Base-by-base conservation (phyloP, 1,140 invertebrate species). In the Drosophila subobscura region DNA sequence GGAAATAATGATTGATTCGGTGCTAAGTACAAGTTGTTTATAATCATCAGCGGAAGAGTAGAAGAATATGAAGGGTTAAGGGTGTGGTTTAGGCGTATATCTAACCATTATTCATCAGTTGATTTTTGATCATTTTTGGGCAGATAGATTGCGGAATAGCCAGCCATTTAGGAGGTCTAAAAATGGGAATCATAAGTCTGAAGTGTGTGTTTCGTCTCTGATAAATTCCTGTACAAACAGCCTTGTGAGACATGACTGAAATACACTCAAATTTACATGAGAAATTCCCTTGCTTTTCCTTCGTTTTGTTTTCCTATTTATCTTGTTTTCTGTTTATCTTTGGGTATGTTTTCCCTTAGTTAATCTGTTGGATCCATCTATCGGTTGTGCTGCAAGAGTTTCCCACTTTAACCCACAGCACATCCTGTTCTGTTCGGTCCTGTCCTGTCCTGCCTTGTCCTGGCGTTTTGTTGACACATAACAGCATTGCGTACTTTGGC, bases 1-100 rank as follows among this genome's bases (percentile, higher is more conserved):
- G 16, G 16, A 20, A 20, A 20, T 20, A 20, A 81, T 61, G 56
- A 77, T 81, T 81, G 49, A 70, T 81, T 49, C 61, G 81, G 67
- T 80, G 72, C 49, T 80, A 81, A 80, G 77, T 80, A 72, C 53
- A 76, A 72, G 41, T 77, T 63, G 46, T 72, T 72, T 76, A 47
- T 33, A 22, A 47, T 27, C 5, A 37, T 12, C 4, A 20, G 29
- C 41, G 12, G 25, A 27, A 27, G 25, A 27, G 5, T 5, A 20
- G 16, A 20, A 20, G 16, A 20, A 20, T 20, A 20, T 20, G 1
- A 5, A 6, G 25, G 25, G 25, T 27, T 27, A 33, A 10, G 29
- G 29, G 29, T 33, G 29, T 8, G 29, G 29, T 10, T 27, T 33
- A 1, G 7, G 29, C 29, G 29, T 8, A 8, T 33, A 0, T 10